Evolutionary conservation across 2,113 vertebrate genomes (phyloP).

Genomic region (Gobio gobio): DNA sequence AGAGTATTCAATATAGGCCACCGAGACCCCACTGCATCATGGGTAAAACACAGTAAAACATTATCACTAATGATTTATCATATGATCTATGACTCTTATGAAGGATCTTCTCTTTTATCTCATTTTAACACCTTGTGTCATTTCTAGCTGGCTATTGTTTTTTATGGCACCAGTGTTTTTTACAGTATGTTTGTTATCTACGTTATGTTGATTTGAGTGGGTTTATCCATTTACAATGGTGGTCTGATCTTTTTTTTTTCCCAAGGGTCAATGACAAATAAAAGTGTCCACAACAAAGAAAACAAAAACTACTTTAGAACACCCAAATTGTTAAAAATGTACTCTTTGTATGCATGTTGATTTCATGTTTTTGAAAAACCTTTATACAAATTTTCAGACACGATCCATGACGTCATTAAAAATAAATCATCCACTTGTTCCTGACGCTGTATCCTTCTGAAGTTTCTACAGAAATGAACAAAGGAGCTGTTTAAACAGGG

Average conservation of each 20-base stretch:
- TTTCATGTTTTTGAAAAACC: background rate
- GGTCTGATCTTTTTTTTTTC: background rate
- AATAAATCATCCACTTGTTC: too few relatives aligned
- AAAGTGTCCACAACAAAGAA: too few relatives aligned
- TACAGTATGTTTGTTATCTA: background rate
- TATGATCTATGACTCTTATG: background rate
- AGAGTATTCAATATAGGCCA: conserved; percentile 40
- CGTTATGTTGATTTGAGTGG: background rate
- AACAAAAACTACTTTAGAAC: background rate
- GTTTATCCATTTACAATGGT: background rate
- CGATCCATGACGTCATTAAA: too few relatives aligned
- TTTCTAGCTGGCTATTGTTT: background rate
- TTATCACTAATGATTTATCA: background rate
- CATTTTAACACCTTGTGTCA: background rate
- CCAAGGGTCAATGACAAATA: too few relatives aligned
- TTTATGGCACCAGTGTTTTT: background rate
- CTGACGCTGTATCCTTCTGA: too few relatives aligned
- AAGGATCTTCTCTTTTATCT: background rate
- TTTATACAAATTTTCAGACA: too few relatives aligned
- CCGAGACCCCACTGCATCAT: conserved; percentile 59
- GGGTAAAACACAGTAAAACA: conserved; percentile 55
- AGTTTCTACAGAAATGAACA: too few relatives aligned
- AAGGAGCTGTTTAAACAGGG: too few relatives aligned
- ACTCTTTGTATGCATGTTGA: background rate
- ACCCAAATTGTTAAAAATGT: background rate